Evolutionary conservation across 2,113 vertebrate genomes (phyloP).

Genomic region (Bambusicola thoracicus): DNA sequence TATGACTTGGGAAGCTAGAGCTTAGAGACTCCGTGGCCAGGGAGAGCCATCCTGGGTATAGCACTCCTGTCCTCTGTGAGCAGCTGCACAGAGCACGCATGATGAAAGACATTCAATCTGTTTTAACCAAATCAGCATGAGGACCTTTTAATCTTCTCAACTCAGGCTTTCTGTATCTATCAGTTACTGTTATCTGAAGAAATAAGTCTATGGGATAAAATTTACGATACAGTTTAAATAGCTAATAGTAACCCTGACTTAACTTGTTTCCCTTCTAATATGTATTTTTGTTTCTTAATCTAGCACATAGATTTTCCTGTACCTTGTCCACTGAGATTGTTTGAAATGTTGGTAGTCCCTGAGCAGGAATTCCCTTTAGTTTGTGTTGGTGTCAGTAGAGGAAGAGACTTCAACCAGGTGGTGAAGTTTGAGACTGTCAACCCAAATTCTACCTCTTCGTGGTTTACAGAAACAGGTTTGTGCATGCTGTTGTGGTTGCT

Average conservation of each 20-base stretch:
- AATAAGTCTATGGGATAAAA: neutral
- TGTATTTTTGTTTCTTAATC: conserved; percentile 36
- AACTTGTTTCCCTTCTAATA: conserved; percentile 23
- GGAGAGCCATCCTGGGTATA: neutral
- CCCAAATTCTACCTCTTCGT: conserved; percentile 93
- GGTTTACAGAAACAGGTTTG: conserved; percentile 95
- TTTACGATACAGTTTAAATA: neutral
- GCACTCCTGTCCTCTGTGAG: neutral
- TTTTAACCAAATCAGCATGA: neutral
- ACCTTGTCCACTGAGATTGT: conserved; percentile 93
- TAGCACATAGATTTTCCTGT: conserved; percentile 96
- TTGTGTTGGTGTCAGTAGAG: conserved; percentile 94
- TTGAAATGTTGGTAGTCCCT: conserved; percentile 98
- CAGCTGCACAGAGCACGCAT: neutral
- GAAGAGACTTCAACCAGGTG: conserved; percentile 93
- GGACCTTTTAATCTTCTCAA: neutral
- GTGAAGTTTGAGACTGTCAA: conserved; percentile 97
- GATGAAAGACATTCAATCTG: neutral
- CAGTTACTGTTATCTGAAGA: neutral
- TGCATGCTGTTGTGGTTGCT: conserved; percentile 1
- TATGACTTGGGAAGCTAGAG: neutral
- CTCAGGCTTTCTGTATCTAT: neutral
- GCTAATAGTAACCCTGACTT: neutral
- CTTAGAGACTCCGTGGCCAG: neutral
- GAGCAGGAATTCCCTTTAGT: conserved; percentile 95